Percentiles rank a stretch among this genome's conserved stretches.
Evolutionary conservation across 2,113 vertebrate species (phyloP).

Genomic region (Gobiocypris rarus): DNA sequence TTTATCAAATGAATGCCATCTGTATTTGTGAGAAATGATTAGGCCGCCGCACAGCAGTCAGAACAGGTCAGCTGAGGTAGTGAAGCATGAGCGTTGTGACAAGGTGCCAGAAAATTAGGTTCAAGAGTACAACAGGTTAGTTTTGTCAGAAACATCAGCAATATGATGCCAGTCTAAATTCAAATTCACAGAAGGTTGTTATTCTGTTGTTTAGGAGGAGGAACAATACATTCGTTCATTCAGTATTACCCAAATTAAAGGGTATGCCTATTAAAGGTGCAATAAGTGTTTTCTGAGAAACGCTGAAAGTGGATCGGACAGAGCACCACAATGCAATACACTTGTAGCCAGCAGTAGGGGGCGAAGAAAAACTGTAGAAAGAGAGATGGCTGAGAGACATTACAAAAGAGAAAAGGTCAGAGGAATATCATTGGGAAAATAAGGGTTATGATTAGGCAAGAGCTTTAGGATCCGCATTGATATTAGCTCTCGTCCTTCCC

Average conservation of each 20-base stretch:
- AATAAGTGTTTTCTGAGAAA: too few species aligned
- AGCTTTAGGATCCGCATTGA: too few species aligned
- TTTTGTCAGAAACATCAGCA: slow-evolving; percentile 8
- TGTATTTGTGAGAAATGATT: slow-evolving; percentile 38
- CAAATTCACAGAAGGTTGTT: neutral
- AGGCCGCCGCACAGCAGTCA: neutral
- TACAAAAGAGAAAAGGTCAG: too few species aligned
- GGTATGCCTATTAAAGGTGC: too few species aligned
- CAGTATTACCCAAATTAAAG: neutral
- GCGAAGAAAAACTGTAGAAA: too few species aligned
- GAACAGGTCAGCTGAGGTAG: neutral
- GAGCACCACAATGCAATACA: too few species aligned
- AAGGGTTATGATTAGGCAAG: too few species aligned
- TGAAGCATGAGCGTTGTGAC: neutral
- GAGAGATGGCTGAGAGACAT: too few species aligned
- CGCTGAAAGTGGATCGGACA: too few species aligned
- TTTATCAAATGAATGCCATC: slow-evolving; percentile 46
- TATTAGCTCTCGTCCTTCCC: too few species aligned
- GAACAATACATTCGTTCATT: neutral
- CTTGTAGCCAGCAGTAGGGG: too few species aligned
- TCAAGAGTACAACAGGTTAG: neutral
- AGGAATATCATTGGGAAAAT: too few species aligned
- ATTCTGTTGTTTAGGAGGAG: neutral
- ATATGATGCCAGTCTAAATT: neutral
- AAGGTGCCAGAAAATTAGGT: slow-evolving; percentile 6